Base-by-base conservation (phyloP, 2,113 vertebrate species). In the Cololabis saira region DNA sequence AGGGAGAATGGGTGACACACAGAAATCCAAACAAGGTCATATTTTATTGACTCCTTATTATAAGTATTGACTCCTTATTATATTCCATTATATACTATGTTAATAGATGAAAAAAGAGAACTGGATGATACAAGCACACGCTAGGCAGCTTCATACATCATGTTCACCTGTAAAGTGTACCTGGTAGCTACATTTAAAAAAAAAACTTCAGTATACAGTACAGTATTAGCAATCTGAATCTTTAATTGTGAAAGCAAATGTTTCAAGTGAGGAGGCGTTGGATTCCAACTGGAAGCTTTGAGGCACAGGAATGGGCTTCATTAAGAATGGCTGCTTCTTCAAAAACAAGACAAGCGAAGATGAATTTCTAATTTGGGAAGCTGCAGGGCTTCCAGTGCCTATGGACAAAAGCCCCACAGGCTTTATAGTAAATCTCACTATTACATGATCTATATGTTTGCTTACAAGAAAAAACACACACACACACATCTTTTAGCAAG, bases 291-390 rank as follows among this genome's bases (percentile, higher is more conserved):
- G 57, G 80, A 74, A 69, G 76, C 85, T 86, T 68, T 55, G 62
- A 81, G 78, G 83, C 72, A 76, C 60, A 60, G 71, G 80, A 70
- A 74, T 67, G 66, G 54, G 69, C 66, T 59, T 83, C 84, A 85
- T 88, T 89, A 85, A 88, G 78, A 86, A 90, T 88, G 88, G 88
- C 87, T 89, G 67, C 68, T 78, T 84, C 78, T 82, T 84, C 81
- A 91, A 88, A 90, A 88, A 83, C 55, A 80, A 55, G 67, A 53
- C 52, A 57, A 83, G 71, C 70, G 74, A 27, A 74, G 68, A 80
- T 41, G 55, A 81, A 76, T 82, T 48, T 63, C 69, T 81, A 79
- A 84, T 81, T 74, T 47, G 45, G 52, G 58, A 71, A 37, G 43
- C 84, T 76, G 44, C 43, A 3, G 78, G 80, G 69, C 71, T 82